Percentiles rank a stretch among this genome's conserved stretches.
phyloP scores from a whole-genome alignment of 1,140 invertebrate species.

The Eubasilissa regina region DNA sequence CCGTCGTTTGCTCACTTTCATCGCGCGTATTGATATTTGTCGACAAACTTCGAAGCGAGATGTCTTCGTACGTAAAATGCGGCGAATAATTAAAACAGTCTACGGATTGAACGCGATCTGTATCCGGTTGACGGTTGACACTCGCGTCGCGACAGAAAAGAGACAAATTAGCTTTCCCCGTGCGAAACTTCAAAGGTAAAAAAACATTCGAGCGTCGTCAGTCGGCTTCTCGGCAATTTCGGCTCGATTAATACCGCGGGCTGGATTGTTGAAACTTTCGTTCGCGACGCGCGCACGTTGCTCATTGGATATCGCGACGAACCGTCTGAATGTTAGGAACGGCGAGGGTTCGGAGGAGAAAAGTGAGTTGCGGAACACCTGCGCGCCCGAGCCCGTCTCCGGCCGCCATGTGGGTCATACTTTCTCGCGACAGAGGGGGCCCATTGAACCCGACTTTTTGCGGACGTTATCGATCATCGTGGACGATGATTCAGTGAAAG shows the following conservation, averaged over 20 bases:
- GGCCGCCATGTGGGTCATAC: conserved; percentile 48
- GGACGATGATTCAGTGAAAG: conserved; percentile 55
- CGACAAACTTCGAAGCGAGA: too few relatives aligned
- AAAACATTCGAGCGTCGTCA: conserved; percentile 15
- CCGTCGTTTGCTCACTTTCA: conserved; percentile 23
- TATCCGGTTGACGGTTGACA: conserved; percentile 27
- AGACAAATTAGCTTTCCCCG: conserved; percentile 21
- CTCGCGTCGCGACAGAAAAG: conserved; percentile 7
- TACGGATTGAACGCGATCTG: too few relatives aligned
- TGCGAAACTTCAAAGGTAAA: neutral
- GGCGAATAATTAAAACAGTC: too few relatives aligned
- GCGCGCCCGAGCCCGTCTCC: neutral
- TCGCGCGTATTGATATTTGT: neutral
- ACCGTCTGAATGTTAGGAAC: neutral
- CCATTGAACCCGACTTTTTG: conserved; percentile 43
- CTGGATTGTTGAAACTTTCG: neutral
- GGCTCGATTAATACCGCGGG: conserved; percentile 9
- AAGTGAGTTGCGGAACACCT: conserved; percentile 13
- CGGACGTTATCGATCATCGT: conserved; percentile 40
- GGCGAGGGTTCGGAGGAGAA: neutral
- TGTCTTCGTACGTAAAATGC: too few relatives aligned
- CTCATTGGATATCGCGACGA: neutral
- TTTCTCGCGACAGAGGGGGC: conserved; percentile 44
- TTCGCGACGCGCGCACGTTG: neutral
- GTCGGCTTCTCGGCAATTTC: conserved; percentile 16